phyloP scores from a whole-genome alignment of 2,797 vertebrate genomes.

The Craterocephalus amniculus region DNA sequence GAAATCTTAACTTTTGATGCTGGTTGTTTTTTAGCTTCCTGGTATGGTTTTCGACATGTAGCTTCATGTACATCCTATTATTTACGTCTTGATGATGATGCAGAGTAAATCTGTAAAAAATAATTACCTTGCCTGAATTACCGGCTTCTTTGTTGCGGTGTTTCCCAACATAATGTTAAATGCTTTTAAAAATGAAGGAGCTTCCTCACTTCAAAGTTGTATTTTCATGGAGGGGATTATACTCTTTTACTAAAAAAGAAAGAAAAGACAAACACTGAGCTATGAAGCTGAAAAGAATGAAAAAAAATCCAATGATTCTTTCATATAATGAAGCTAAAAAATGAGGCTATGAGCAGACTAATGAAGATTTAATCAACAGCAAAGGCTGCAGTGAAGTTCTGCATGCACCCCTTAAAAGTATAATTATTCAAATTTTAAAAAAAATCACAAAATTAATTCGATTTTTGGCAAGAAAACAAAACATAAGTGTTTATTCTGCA shows the following conservation, averaged over 20 bases:
- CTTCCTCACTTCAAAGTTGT: too few relatives aligned
- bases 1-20: slow-evolving; percentile 26
- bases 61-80: slow-evolving; percentile 4
- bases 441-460: too few relatives aligned
- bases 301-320: too few relatives aligned
- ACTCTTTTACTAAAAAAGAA: neutral
- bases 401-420: neutral
- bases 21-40: slow-evolving; percentile 28
- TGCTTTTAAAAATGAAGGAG: too few relatives aligned
- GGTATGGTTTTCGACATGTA: neutral
- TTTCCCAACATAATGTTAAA: too few relatives aligned
- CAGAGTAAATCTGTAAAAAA: slow-evolving; percentile 14
- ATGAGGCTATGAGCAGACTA: too few relatives aligned
- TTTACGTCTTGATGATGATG: slow-evolving; percentile 15
- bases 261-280: too few relatives aligned
- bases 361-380: too few relatives aligned
- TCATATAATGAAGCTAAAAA: too few relatives aligned
- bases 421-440: too few relatives aligned
- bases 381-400: neutral
- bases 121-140: neutral
- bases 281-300: too few relatives aligned
- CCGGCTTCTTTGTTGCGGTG: neutral
- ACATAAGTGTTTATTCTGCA: neutral
- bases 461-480: neutral
- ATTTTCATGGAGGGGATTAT: neutral